A percentile compares a stretch with the other conserved stretches of the same genome.
phyloP scores from a whole-genome alignment of 2,888 invertebrate species.

The Branchipolynoe longqiensis region DNA sequence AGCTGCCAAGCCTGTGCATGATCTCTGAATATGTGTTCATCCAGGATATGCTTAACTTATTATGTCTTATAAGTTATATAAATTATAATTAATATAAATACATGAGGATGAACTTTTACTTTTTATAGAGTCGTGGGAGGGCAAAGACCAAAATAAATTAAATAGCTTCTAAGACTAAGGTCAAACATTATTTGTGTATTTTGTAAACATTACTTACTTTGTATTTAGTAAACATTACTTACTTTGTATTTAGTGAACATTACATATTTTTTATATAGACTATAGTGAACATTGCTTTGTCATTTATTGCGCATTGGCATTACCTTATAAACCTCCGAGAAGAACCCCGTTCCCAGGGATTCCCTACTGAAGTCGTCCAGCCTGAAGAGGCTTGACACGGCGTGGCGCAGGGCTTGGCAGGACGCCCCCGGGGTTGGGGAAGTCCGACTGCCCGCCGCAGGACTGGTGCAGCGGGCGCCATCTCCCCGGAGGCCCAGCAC shows the following conservation, averaged over 20 bases:
- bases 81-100: too few species aligned
- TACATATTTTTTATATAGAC: not conserved
- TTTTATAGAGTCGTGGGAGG: too few species aligned
- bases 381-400: slow-evolving; percentile 94
- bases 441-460: slow-evolving; percentile 32
- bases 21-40: too few species aligned
- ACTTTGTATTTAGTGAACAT: not conserved
- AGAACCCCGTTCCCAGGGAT: slow-evolving; percentile 96
- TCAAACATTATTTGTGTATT: not conserved
- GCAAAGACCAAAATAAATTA: too few species aligned
- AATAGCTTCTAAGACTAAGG: not conserved
- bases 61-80: too few species aligned
- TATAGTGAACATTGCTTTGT: not conserved
- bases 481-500: not conserved
- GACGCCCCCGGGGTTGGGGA: slow-evolving; percentile 82
- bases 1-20: too few species aligned
- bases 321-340: slow-evolving; percentile 99
- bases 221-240: not conserved
- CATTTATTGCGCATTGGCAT: too few species aligned
- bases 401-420: slow-evolving; percentile 94
- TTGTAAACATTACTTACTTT: not conserved
- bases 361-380: slow-evolving; percentile 96
- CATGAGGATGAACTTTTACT: too few species aligned
- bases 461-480: slow-evolving; percentile 11
- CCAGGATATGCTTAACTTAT: too few species aligned